Base-by-base conservation (phyloP, 2,113 vertebrate species). In the Leptocoma aspasia region DNA sequence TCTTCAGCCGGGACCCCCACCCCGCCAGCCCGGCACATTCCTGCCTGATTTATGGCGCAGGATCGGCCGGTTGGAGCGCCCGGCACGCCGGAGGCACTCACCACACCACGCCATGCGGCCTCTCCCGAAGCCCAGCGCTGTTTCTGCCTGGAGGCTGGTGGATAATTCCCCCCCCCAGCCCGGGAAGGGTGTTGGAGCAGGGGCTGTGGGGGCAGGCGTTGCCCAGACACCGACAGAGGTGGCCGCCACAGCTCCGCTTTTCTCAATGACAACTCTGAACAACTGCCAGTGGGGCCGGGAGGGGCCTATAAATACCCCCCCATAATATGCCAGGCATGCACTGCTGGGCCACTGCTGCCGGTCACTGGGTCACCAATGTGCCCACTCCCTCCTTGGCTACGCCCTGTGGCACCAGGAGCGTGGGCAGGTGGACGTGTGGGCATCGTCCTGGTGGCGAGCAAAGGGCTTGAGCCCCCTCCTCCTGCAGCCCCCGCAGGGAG, bases 1-100 rank as follows among this genome's bases (percentile, higher is more conserved):
- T 50, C 68, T 77, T 8, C 69, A 50, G 71, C n/a, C 0, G 0
- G 77, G 59, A 73, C 75, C 92, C 81, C 78, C 82, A 76, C 59
- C 77, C 80, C 11, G 1, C 8, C 91, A 81, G 47, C 81, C 52
- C 56, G 2, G 78, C 92, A 57, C 95, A 95, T 96, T 96, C 95
- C 95, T 95, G 86, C 49, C 65, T 95, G 93, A 95, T 96, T 96
- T 91, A 97, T 65, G 85, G 93, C 14, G 2, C 75, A 52, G 83
- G 86, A 90, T 37, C 11, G 41, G 94, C 82, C 2, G 42, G 86
- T 26, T 56, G 7, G 47, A 63, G 92, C 39, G 7, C 52, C 61
- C 52, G 10, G 82, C 78, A 87, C 2, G 66, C 80, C 15, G 14
- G 21, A 85, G 59, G 60, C 59, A 41, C 78, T 37, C 63, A 52